phyloP scores from a whole-genome alignment of 2,888 invertebrate species.

The Galeopsomyia nigrocyanea region DNA sequence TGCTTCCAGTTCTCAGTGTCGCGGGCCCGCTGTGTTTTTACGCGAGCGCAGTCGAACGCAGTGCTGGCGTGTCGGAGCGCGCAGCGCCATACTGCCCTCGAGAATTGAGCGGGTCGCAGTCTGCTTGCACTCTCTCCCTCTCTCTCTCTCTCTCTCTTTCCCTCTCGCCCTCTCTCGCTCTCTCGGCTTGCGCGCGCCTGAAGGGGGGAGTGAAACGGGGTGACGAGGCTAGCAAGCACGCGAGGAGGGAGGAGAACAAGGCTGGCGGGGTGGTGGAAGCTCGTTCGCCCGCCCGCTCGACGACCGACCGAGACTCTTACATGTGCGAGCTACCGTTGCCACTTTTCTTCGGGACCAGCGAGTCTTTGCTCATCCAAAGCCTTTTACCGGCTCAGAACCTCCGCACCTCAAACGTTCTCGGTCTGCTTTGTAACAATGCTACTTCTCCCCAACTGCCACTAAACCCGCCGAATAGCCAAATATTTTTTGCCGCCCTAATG shows the following conservation, averaged over 20 bases:
- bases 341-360: too few relatives aligned
- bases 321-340: too few relatives aligned
- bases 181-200: slow-evolving; percentile 34
- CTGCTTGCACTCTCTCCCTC: background rate
- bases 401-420: too few relatives aligned
- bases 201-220: slow-evolving; percentile 50
- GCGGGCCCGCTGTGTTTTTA: slow-evolving; percentile 7
- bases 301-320: background rate
- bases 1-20: background rate
- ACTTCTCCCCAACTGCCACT: too few relatives aligned
- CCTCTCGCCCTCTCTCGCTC: background rate
- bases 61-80: slow-evolving; percentile 57
- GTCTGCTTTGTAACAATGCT: too few relatives aligned
- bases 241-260: slow-evolving; percentile 8
- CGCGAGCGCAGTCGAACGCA: slow-evolving; percentile 21
- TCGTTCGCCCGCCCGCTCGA: slow-evolving; percentile 15
- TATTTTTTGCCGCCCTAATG: too few relatives aligned
- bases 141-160: too few relatives aligned
- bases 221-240: slow-evolving; percentile 21
- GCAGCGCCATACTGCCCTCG: slow-evolving; percentile 66
- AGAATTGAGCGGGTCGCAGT: slow-evolving; percentile 59
- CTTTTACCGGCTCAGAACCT: too few relatives aligned
- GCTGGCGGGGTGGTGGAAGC: slow-evolving; percentile 15
- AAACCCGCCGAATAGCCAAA: too few relatives aligned
- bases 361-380: too few relatives aligned